phyloP scores from a whole-genome alignment of 2,888 invertebrate genomes.

The Troides aeacus region DNA sequence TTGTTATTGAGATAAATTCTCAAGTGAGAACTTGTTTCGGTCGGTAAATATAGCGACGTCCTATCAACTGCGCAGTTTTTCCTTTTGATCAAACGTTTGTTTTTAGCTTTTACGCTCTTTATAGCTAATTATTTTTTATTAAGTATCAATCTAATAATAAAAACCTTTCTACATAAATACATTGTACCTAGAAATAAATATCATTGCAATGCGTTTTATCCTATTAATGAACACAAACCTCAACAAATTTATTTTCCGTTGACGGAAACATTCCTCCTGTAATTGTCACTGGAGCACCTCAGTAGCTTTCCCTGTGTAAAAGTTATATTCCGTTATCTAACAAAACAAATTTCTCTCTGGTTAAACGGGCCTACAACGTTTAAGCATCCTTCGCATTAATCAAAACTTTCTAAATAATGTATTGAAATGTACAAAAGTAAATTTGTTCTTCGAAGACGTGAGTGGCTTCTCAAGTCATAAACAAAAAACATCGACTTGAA shows the following conservation, averaged over 20 bases:
- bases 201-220: background rate
- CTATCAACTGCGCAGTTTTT: background rate
- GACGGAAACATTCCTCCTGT: too few relatives aligned
- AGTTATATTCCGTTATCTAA: background rate
- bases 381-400: conserved; percentile 5
- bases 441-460: conserved; percentile 18
- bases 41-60: conserved; percentile 7
- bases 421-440: conserved; percentile 30
- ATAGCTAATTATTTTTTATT: too few relatives aligned
- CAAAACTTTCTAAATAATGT: conserved; percentile 28
- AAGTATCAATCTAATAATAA: too few relatives aligned
- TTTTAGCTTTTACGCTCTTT: background rate
- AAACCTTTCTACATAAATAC: background rate
- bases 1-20: conserved; percentile 2
- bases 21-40: conserved; percentile 2
- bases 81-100: background rate
- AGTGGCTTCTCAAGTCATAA: conserved; percentile 20
- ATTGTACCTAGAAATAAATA: background rate
- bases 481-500: conserved; percentile 49
- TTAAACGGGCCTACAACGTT: background rate
- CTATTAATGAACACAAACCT: too few relatives aligned
- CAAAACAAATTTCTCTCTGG: background rate
- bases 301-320: too few relatives aligned
- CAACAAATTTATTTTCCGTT: too few relatives aligned
- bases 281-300: too few relatives aligned